Base-by-base conservation (phyloP, 2,888 invertebrate genomes). In the Amphipyra berbera region DNA sequence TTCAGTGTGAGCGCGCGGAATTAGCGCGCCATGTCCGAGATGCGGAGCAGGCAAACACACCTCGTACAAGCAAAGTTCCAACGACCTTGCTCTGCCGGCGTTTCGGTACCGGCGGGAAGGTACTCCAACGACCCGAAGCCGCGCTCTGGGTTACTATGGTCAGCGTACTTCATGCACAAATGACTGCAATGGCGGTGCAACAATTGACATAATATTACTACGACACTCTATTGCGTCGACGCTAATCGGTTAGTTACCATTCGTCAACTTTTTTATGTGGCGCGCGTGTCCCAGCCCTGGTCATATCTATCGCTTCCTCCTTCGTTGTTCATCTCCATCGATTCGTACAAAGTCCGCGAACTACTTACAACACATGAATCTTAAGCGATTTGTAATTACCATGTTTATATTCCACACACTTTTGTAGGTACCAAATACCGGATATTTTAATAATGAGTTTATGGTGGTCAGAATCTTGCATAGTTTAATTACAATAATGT, bases 1-100 rank as follows among this genome's bases (percentile, higher is more conserved):
- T 94, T 92, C 94, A 77, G 82, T 71, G 79, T 87, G 87, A 79
- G 90, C 88, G 93, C 82, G 79, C 94, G 94, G 94, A 94, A 94
- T 94, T 91, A 94, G 92, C 89, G 83, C 89, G 83, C 73, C 57
- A 68, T 76, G 88, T 91, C 89, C 90, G 91, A 92, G 90, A 86
- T 84, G 84, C 81, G 85, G 88, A 82, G 86, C 82, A 84, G 71
- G 76, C 75, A 78, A 74, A 78, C 56, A 59, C 74, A 58, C 60
- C 46, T 48, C 62, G 57, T 49, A 68, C 70, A 67, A 70, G 70
- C 70, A 68, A 72, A 70, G 68, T 66, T 62, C 58, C 41, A 50
- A 42, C 48, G 71, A 59, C 78, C 73, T 80, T 76, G 76, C 62
- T 59, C 70, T 67, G 64, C 67, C 62, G 52, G 50, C 60, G 62